Percentiles rank a stretch among this genome's conserved stretches.
phyloP scores from a whole-genome alignment of 2,888 invertebrate species.

The Amblyjoppa proteus region DNA sequence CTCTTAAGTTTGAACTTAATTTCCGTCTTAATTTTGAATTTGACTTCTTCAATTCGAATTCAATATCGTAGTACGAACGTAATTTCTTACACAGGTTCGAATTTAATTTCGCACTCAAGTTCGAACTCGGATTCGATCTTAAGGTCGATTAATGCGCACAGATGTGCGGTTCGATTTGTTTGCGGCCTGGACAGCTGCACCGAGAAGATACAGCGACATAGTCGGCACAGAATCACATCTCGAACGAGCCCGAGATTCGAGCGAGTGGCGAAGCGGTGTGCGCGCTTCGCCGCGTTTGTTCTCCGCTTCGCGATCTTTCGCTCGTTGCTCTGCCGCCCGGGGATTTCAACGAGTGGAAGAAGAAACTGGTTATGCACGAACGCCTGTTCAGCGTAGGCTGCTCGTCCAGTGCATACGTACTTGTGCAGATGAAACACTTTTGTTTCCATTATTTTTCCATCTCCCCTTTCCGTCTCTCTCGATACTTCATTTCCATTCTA shows the following conservation, averaged over 20 bases:
- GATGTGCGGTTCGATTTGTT: background rate
- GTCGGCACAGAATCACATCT: slow-evolving; percentile 27
- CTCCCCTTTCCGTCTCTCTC: slow-evolving; percentile 15
- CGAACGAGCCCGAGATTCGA: slow-evolving; percentile 33
- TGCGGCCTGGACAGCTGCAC: background rate
- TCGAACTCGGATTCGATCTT: background rate
- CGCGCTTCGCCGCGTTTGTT: slow-evolving; percentile 45
- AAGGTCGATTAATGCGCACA: background rate
- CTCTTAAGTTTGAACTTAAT: too few species aligned
- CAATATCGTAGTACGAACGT: too few species aligned
- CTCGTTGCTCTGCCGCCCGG: slow-evolving; percentile 56
- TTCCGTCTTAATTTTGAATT: too few species aligned
- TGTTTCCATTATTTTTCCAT: slow-evolving; percentile 67
- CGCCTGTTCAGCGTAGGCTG: slow-evolving; percentile 70
- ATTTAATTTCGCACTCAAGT: background rate
- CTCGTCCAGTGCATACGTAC: slow-evolving; percentile 61
- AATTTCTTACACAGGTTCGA: too few species aligned
- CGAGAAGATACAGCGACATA: background rate
- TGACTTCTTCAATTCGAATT: too few species aligned
- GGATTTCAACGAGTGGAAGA: slow-evolving; percentile 76
- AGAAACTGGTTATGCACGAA: slow-evolving; percentile 76
- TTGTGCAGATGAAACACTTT: slow-evolving; percentile 62
- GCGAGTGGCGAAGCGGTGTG: slow-evolving; percentile 32
- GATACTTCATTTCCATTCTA: slow-evolving; percentile 52
- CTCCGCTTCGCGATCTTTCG: slow-evolving; percentile 48